A percentile compares a stretch with the other conserved stretches of the same genome.
phyloP scores from a whole-genome alignment of 2,113 vertebrate species.

The Delphinapterus leucas region DNA sequence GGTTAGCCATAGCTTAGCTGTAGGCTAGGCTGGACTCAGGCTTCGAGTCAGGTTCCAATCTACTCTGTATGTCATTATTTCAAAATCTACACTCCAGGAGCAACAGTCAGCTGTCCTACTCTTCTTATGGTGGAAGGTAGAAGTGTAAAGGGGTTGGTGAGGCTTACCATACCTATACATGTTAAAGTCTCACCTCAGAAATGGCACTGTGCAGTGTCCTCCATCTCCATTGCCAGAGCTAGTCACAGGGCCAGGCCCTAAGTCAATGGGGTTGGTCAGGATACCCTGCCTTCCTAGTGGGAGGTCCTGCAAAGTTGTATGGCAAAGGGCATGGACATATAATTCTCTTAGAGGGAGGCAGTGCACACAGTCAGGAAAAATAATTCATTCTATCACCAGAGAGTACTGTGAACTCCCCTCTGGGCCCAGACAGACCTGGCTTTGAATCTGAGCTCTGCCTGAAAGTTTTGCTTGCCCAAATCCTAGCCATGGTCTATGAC shows the following conservation, averaged over 20 bases:
- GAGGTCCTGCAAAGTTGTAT: neutral
- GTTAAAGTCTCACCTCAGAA: neutral
- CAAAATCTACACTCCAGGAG: neutral
- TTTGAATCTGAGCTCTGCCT: conserved; percentile 2
- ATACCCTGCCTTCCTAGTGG: neutral
- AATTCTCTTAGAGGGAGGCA: neutral
- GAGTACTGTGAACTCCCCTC: neutral
- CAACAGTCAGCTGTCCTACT: neutral
- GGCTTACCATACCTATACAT: neutral
- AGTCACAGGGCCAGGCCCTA: neutral
- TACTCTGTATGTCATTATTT: neutral
- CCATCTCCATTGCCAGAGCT: neutral
- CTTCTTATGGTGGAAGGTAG: neutral
- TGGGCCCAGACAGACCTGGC: neutral
- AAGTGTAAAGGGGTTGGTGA: neutral
- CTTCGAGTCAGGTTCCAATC: neutral
- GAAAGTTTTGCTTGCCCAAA: neutral
- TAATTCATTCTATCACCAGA: neutral
- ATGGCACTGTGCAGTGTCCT: neutral
- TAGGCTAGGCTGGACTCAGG: neutral
- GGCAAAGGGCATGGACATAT: neutral
- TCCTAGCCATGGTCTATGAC: neutral
- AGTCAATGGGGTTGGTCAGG: neutral
- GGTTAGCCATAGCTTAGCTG: neutral
- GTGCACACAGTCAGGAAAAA: neutral